Evolutionary conservation across 2,888 invertebrate species (phyloP), one percentile per base, ranked within the genome.

Genomic region (Matsumyia berberina): DNA sequence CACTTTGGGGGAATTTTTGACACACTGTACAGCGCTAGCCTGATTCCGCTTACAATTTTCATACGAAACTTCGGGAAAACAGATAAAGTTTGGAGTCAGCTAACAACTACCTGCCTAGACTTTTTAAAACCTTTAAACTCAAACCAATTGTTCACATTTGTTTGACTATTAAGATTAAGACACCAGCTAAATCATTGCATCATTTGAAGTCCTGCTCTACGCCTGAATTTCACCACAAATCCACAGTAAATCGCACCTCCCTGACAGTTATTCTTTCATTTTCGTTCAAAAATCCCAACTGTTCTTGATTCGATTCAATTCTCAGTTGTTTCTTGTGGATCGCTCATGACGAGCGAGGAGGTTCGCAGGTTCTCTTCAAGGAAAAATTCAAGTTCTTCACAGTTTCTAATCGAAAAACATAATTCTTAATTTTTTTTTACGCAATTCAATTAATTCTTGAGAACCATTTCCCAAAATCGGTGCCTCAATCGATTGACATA

Each of bases 251-350:
- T 44, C 35, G n/a, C 24, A 73, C 1, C 9, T 72, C 57, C n/a
- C 60, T 78, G 77, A 81, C 74, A 49, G n/a, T 3, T 49, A 9
- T n/a, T 12, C 35, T 24, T 70, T 33, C 17, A 39, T 64, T 57
- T 69, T 57, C 12, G 51, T 69, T 70, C 57, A 12, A 64, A 53
- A 44, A 37, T 70, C 44, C 69, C 42, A 72, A 15, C 12, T 42
- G 58, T 44, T 67, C 70, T 60, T 49, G 39, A 31, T 8, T 12
- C 69, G 31, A 64, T 77, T 85, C 73, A 24, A 64, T 64, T 86
- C 39, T 85, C 85, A 80, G 82, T 86, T 62, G 86, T 87, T 87
- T 86, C 86, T 86, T 58, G 69, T 76, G 69, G 69, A 74, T 85
- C 74, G 78, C 67, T 85, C 81, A 79, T 69, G 70, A 83, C 81